Evolutionary conservation across 2,888 invertebrate genomes (phyloP).

Genomic region (Notodonta dromedarius): DNA sequence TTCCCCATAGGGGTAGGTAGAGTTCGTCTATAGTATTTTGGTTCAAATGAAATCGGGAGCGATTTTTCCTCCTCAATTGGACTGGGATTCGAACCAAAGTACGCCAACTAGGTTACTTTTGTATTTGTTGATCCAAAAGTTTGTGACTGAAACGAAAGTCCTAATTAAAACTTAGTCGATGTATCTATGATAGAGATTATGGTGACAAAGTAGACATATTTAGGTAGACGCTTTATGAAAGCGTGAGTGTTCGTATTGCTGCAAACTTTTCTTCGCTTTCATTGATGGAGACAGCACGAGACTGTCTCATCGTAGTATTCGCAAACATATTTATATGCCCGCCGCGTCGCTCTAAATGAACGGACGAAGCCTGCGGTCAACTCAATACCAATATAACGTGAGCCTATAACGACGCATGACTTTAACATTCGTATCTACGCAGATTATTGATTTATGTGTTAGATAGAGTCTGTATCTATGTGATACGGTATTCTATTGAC

Average conservation of each 20-base stretch:
- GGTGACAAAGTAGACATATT: background rate
- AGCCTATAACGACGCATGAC: slow-evolving; percentile 56
- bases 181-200: background rate
- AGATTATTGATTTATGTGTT: slow-evolving; percentile 62
- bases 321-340: slow-evolving; percentile 75
- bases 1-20: too few species aligned
- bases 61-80: too few species aligned
- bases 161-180: background rate
- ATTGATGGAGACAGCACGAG: slow-evolving; percentile 63
- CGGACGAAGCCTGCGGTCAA: slow-evolving; percentile 73
- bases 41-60: too few species aligned
- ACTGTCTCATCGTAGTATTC: slow-evolving; percentile 62
- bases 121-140: too few species aligned
- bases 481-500: slow-evolving; percentile 24
- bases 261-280: slow-evolving; percentile 65
- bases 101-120: too few species aligned
- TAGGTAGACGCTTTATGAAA: slow-evolving; percentile 15
- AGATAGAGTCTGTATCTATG: slow-evolving; percentile 46
- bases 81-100: too few species aligned
- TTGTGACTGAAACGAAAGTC: background rate
- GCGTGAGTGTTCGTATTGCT: slow-evolving; percentile 15
- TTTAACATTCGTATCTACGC: slow-evolving; percentile 50
- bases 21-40: too few species aligned
- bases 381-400: slow-evolving; percentile 76
- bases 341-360: slow-evolving; percentile 80